Evolutionary conservation across 2,113 vertebrate species (phyloP), one percentile per base, ranked within the genome.

Genomic region (Astur gentilis): DNA sequence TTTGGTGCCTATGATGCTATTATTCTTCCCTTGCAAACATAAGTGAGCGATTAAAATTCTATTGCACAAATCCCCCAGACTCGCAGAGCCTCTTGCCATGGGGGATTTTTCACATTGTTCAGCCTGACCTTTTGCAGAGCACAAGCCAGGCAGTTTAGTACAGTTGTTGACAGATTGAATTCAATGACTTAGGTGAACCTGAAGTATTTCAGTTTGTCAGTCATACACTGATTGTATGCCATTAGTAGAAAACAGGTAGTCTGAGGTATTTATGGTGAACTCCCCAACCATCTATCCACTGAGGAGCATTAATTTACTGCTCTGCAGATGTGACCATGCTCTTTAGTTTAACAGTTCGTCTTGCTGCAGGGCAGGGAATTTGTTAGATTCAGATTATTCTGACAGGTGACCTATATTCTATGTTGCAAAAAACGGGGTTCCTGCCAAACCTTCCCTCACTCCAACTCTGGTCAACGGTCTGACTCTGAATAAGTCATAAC

Each of bases 251-350:
- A 94, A 86, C 1, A 2, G 38, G 26, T 80, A 93, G 49, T 83
- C 45, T 94, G 92, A 96, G 78, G 71, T 95, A 93, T 95, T 96
- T 96, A 93, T 62, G 78, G 58, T 73, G 75, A 89, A 42, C 27
- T 79, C 83, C 80, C 66, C 58, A 83, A 72, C 58, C 62, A 83
- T 93, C 75, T 69, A 1, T 86, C 58, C 50, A 3, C 70, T 88
- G 73, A 88, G 93, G 71, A 90, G 22, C 71, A 54, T 65, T 88
- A 85, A 96, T 96, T 96, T 96, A 95, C 82, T 91, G 79, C 92
- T 86, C 78, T 90, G 70, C 82, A 83, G 65, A 94, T 90, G 58
- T 80, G 66, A 61, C 78, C 62, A 54, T 38, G 25, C 54, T 97
- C 75, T 96, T 93, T 57, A 77, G 87, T 76, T 88, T 91, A 93